Conservation (phyloP, 2,797 vertebrate genomes). For the Chaunax sp. region DNA sequence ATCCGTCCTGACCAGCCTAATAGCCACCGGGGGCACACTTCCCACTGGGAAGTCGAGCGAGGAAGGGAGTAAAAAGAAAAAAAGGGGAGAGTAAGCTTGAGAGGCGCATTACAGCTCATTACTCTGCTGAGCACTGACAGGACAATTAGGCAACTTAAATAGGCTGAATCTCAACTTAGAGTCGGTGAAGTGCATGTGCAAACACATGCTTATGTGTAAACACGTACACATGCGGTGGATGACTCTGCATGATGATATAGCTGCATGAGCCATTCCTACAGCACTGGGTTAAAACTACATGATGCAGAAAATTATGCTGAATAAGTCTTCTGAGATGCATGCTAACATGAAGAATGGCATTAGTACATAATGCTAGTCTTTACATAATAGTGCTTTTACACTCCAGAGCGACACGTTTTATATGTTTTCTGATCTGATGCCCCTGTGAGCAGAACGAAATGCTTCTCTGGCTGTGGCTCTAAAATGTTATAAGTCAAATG, state of each 20-base stretch:
- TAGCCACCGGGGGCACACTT: conserved; percentile 28
- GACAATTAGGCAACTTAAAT: conserved; percentile 35
- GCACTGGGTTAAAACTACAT: conserved; percentile 14
- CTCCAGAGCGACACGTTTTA: neutral
- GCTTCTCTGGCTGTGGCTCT: neutral
- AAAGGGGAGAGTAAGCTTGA: conserved; percentile 15
- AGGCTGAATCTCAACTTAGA: conserved; percentile 26
- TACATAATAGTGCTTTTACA: neutral
- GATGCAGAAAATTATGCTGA: conserved; percentile 13
- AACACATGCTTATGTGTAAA: conserved; percentile 30
- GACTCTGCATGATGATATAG: neutral
- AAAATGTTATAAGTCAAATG: neutral
- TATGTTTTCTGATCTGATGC: neutral
- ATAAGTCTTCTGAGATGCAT: neutral
- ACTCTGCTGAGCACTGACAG: conserved; percentile 45
- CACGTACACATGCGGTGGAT: conserved; percentile 5
- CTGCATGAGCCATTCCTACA: conserved; percentile 13
- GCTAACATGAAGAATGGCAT: neutral
- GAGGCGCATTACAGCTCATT: conserved; percentile 54
- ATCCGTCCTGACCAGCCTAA: conserved; percentile 50
- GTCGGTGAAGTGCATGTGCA: conserved; percentile 17
- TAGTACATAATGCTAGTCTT: neutral
- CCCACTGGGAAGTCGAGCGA: conserved; percentile 32
- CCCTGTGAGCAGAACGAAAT: neutral
- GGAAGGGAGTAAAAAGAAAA: neutral